Percentiles rank a stretch among this genome's conserved stretches.
Evolutionary conservation across 2,888 invertebrate species (phyloP).

Genomic region (Ganaspis brasiliensis): DNA sequence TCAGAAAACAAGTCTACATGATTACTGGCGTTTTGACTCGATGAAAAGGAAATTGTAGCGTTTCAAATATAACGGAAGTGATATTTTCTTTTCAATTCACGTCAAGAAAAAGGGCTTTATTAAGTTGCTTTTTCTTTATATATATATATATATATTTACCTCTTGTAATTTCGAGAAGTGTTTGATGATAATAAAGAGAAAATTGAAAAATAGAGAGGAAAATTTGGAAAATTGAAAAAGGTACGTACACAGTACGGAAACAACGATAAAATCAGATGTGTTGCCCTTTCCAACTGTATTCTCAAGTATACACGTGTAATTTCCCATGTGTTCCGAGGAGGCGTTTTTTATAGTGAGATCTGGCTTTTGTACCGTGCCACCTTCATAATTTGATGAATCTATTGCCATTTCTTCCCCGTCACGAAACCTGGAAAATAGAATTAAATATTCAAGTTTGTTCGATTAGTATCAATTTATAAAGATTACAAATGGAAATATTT

Average conservation of each 20-base stretch:
- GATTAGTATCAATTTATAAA: too few species aligned
- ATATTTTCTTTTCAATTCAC: conserved; percentile 2
- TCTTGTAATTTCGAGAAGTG: neutral
- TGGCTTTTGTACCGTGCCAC: conserved; percentile 89
- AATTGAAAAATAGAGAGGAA: too few species aligned
- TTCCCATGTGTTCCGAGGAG: conserved; percentile 90
- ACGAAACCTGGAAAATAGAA: conserved; percentile 85
- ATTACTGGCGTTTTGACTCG: conserved; percentile 5
- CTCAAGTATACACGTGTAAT: conserved; percentile 90
- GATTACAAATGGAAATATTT: too few species aligned
- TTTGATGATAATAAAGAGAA: too few species aligned
- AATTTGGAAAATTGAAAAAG: neutral
- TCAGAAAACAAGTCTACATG: neutral
- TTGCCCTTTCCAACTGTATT: conserved; percentile 90
- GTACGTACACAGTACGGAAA: conserved; percentile 92
- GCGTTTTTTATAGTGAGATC: conserved; percentile 90
- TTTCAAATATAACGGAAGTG: neutral
- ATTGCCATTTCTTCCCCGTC: conserved; percentile 85
- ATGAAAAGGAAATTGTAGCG: neutral
- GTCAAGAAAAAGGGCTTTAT: neutral
- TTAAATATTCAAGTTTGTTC: neutral
- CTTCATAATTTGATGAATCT: conserved; percentile 86
- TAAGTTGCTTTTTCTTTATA: conserved; percentile 47
- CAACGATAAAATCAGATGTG: conserved; percentile 87
- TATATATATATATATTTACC: too few species aligned